Conservation (phyloP, 2,888 invertebrate species). For the Megaustenia siamemsis region DNA sequence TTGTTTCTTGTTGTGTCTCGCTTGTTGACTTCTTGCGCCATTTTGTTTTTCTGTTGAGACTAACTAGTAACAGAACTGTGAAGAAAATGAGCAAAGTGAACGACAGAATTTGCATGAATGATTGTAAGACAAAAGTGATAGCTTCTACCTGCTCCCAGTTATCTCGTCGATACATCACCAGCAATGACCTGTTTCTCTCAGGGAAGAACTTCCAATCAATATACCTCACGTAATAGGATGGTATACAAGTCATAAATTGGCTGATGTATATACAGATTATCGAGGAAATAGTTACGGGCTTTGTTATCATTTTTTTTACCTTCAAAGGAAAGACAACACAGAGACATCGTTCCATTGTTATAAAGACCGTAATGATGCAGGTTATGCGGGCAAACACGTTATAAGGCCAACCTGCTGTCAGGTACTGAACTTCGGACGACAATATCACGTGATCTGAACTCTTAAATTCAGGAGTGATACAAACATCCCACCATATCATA, state of each 20-base stretch:
- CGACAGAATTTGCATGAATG: not conserved
- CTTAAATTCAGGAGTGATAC: not conserved
- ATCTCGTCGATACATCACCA: not conserved
- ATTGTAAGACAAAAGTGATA: slow-evolving; percentile 11
- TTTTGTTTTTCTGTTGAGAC: not conserved
- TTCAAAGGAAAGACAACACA: slow-evolving; percentile 29
- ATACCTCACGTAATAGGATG: not conserved
- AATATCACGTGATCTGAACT: slow-evolving; percentile 84
- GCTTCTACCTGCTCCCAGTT: not conserved
- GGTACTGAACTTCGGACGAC: slow-evolving; percentile 91
- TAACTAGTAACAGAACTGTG: not conserved
- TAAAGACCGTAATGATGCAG: slow-evolving; percentile 11
- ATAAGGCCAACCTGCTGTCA: slow-evolving; percentile 54
- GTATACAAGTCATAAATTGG: not conserved
- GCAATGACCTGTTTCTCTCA: slow-evolving; percentile 33
- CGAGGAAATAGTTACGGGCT: not conserved
- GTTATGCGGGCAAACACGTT: not conserved
- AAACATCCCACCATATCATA: not conserved
- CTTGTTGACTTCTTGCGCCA: slow-evolving; percentile 2
- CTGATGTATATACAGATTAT: not conserved
- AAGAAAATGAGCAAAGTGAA: not conserved
- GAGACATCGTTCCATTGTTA: slow-evolving; percentile 28
- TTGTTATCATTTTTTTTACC: not conserved
- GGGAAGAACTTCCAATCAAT: slow-evolving; percentile 24
- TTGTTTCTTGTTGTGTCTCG: not conserved